These are phyloP conservation scores for Catagonus wagneri DNA, from an alignment of 2,113 vertebrate genomes.

Conservation along the genomic window DNA sequence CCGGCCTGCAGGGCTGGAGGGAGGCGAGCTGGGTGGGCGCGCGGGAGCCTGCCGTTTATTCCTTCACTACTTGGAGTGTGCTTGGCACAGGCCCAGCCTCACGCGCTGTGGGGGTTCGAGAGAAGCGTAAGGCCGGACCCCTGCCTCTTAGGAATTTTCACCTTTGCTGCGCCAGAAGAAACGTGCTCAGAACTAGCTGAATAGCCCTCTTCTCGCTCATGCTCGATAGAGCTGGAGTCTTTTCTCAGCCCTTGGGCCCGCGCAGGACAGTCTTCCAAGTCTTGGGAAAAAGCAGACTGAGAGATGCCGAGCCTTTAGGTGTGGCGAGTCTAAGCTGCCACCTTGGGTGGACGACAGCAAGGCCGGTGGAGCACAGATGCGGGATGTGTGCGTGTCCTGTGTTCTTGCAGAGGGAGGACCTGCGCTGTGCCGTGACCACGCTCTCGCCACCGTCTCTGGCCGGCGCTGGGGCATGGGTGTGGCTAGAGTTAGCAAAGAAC, in stretches of 20 bases:
- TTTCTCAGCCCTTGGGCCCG: not conserved
- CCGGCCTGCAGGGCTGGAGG: not conserved
- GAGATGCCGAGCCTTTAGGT: not conserved
- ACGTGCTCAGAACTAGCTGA: not conserved
- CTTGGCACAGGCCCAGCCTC: not conserved
- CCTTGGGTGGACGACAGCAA: not conserved
- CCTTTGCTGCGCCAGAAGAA: not conserved
- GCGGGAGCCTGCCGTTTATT: not conserved
- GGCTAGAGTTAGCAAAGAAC: not conserved
- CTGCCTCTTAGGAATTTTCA: not conserved
- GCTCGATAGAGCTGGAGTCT: not conserved
- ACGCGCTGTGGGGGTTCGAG: fast-evolving
- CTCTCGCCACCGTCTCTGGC: not conserved
- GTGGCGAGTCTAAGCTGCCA: fast-evolving
- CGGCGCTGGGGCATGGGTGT: not conserved
- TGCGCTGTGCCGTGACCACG: fast-evolving
- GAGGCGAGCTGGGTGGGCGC: fast-evolving
- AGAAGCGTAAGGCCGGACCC: not conserved
- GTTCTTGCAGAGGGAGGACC: not conserved
- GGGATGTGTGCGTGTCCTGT: not conserved
- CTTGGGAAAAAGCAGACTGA: not conserved
- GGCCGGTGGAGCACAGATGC: not conserved
- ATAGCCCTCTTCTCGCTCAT: not conserved
- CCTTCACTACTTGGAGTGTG: not conserved
- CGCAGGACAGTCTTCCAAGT: not conserved